Base-by-base conservation (phyloP, 2,888 invertebrate species). In the Ichneumon xanthorius region DNA sequence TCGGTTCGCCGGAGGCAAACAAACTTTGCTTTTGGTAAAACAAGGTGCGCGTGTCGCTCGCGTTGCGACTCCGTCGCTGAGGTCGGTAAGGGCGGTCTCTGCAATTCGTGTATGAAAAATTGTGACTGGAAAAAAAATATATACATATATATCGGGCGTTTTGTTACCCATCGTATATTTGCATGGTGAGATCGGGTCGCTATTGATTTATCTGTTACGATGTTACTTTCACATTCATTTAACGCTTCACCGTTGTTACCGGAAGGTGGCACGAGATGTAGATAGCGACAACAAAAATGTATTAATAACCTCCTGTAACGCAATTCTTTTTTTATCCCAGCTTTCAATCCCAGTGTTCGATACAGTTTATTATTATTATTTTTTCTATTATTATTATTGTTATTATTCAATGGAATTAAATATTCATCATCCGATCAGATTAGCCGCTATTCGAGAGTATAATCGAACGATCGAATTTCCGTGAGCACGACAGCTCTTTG, bases 141-240 rank as follows among this genome's bases (percentile, higher is more conserved):
- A 45, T 9, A 45, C 0, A 45, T 14, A 14, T 45, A 2, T 45
- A 45, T 45, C 40, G 11, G 40, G 45, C 16, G 16, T 16, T 14
- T 45, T 45, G 45, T 45, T 3, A 45, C 4, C 53, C 67, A 40
- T 68, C 30, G 77, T 45, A 9, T 77, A 45, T 77, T 55, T 45
- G 67, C 40, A 4, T 45, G 63, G 55, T 40, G 67, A 40, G 55
- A 40, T 68, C 68, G 55, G 53, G 40, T 58, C 55, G 48, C 61
- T 79, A 79, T 79, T 71, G 79, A 78, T 79, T 79, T 68, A 75
- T 81, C 48, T 26, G 22, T 16, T 6, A 67, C 48, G 58, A 58
- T 58, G 68, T 58, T 45, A 14, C 55, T 33, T 53, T 71, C 33
- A 26, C 55, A 58, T 58, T 40, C 58, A 26, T 14, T 58, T 22